Conservation (phyloP, 2,113 vertebrate genomes). For the Nycticorax nycticorax region DNA sequence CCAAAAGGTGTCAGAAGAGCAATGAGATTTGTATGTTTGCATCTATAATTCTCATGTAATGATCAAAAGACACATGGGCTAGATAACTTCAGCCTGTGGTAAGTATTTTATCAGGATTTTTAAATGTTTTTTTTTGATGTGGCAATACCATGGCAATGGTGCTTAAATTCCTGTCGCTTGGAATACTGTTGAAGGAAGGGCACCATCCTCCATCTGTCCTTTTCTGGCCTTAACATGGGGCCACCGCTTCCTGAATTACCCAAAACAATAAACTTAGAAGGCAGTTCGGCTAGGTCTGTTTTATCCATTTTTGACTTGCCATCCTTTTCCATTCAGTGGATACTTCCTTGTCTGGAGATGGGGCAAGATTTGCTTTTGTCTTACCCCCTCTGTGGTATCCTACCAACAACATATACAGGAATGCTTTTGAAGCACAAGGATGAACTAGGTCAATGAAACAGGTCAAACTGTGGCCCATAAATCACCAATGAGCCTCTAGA, state of each 20-base stretch:
- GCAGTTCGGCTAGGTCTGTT: background rate
- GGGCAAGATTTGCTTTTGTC: background rate
- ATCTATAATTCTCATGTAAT: background rate
- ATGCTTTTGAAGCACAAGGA: background rate
- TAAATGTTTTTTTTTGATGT: background rate
- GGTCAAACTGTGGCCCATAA: background rate
- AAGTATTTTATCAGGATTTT: background rate
- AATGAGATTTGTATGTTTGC: background rate
- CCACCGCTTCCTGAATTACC: background rate
- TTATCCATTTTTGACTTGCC: background rate
- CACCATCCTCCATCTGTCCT: background rate
- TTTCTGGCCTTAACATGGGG: background rate
- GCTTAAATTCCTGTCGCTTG: background rate
- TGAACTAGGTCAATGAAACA: background rate
- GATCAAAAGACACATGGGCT: background rate
- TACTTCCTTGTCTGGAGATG: background rate
- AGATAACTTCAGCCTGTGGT: background rate
- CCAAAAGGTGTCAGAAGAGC: background rate
- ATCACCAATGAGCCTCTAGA: background rate
- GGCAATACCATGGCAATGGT: background rate
- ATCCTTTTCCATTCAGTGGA: background rate
- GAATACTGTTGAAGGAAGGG: background rate
- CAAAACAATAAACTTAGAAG: background rate
- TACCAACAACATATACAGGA: background rate
- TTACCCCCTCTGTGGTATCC: background rate